Evolutionary conservation across 2,797 vertebrate genomes (phyloP), one percentile per base, ranked within the genome.

Genomic region (Phaenicophaeus curvirostris): DNA sequence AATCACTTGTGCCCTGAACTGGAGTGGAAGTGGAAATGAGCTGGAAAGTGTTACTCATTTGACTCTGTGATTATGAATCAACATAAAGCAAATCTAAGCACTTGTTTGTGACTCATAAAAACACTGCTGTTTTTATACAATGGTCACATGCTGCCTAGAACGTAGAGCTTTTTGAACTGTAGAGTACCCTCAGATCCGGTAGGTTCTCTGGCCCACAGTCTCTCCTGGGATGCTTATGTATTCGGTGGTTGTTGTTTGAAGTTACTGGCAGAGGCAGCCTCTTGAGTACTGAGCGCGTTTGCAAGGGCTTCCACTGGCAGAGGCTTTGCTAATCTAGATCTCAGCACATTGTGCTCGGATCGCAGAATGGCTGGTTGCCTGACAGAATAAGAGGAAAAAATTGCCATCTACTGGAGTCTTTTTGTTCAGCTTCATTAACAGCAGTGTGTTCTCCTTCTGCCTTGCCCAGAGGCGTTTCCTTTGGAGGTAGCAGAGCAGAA

Each of bases 21-120:
- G 72, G 18, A 2, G 28, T 9, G 5, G 63, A 76, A 33, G 66
- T 84, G 87, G 62, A 73, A 81, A 50, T 50, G 66, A 93, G 35
- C 69, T 89, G 92, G 66, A 28, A 86, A 78, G 63, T 1, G 4
- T 67, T 63, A 65, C 57, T 83, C 33, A 2, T 62, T 71, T 83
- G 33, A n/a, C 41, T 67, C 37, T 0, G 1, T 85, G 57, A 51
- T 94, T 90, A 37, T 57, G 46, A 35, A 77, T 63, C 41, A n/a
- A 4, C 53, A 24, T 23, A 79, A 85, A 91, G 67, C 41, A 82
- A 55, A 73, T 53, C 28, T 69, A 53, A 88, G 80, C 54, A 23
- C 39, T 92, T 84, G 48, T 83, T 85, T 86, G n/a, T 81, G 71
- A 95, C 51, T 76, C 65, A 85, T 57, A 53, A 73, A 59, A 58